Base-by-base conservation (phyloP, 1,140 invertebrate genomes). In the Bombus polaris region DNA sequence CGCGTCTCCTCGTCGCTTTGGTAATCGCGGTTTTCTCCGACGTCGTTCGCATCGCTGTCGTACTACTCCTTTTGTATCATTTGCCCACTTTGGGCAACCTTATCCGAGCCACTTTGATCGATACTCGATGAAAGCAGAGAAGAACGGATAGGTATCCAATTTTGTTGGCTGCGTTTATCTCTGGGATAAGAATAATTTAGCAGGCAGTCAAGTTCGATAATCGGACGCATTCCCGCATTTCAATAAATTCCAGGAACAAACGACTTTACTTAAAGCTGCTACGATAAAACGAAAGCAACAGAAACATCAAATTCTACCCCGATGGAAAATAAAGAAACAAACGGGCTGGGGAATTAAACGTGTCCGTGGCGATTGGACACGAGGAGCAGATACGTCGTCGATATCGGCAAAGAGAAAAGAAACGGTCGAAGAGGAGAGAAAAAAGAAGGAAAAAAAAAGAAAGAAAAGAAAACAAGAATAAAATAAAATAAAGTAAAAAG, bases 361-460 rank as follows among this genome's bases (percentile, higher is more conserved):
- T 35, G 83, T 84, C 83, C 83, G 76, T 65, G 76, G 57, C 77
- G 83, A 80, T 85, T 68, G 42, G 77, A 71, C 47, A 62, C 62
- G 85, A 72, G 80, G 59, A 39, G 57, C 72, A 82, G 80, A 82
- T 82, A 86, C 85, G 78, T 86, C 79, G 85, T 83, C 53, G 71
- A 82, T 70, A 82, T 82, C 85, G 80, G 75, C n/a, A 44, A 59
- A 32, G 62, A 35, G 68, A 42, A 79, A 25, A 28, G 35, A 18
- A 13, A 44, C 25, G 37, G 57, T n/a, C 25, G 53, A 15, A 39
- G 37, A 57, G 47, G 47, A 53, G 47, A 8, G 47, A 53, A 22
- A 53, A 53, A 25, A 28, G 10, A n/a, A 44, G n/a, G 62, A 2
- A 8, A 3, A 3, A 13, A 12, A 12, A 22, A 5, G 5, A 22